These are phyloP conservation scores for Merodon equestris DNA, from an alignment of 2,888 invertebrate species.

Conservation along the genomic window DNA sequence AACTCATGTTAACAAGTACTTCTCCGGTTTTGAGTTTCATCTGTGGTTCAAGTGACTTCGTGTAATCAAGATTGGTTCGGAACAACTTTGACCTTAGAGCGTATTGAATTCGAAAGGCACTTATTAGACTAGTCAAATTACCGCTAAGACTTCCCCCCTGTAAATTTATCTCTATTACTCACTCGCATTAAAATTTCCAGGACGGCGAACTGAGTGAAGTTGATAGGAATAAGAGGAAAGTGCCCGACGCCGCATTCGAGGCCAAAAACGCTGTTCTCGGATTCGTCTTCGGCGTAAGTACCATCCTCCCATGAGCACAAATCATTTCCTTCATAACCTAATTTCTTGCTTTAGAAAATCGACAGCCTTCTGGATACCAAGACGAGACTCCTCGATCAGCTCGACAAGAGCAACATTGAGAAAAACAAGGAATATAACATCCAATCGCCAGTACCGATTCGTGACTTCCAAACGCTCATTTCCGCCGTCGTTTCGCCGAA, in stretches of 20 bases:
- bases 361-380: constrained; percentile 90
- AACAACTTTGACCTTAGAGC: too few relatives aligned
- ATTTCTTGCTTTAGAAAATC: constrained; percentile 83
- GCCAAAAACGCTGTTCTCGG: constrained; percentile 89
- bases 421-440: constrained; percentile 88
- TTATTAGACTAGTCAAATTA: too few relatives aligned
- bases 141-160: background rate
- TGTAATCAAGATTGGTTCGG: too few relatives aligned
- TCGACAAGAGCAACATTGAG: constrained; percentile 87
- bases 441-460: constrained; percentile 82
- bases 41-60: too few relatives aligned
- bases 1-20: too few relatives aligned
- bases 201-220: constrained; percentile 79
- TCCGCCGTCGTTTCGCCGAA: constrained; percentile 86
- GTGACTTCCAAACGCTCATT: constrained; percentile 83
- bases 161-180: constrained; percentile 17
- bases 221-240: constrained; percentile 86
- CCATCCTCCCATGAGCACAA: background rate
- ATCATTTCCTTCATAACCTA: constrained; percentile 70
- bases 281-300: constrained; percentile 91
- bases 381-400: constrained; percentile 84
- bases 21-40: too few relatives aligned
- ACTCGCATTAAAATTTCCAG: constrained; percentile 73
- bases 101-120: too few relatives aligned
- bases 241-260: constrained; percentile 84